A percentile compares a stretch with the other conserved stretches of the same genome.
These are phyloP conservation scores for Delphinapterus leucas DNA, from an alignment of 2,113 vertebrate genomes.

Conservation along the genomic window DNA sequence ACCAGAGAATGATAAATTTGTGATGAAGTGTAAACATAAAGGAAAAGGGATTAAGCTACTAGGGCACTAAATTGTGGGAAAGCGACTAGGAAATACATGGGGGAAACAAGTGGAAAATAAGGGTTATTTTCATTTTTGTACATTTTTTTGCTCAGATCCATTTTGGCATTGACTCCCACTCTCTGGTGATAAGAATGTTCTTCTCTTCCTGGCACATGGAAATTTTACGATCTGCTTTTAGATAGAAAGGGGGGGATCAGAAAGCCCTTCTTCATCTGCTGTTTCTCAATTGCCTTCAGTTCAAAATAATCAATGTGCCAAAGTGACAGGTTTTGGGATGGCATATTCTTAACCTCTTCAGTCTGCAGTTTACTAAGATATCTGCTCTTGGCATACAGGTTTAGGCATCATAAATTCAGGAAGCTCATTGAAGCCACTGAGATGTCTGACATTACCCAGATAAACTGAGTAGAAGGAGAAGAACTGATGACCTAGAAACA, in stretches of 20 bases:
- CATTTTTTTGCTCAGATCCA: background rate
- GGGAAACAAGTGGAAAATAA: background rate
- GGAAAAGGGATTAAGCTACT: background rate
- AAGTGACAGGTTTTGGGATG: background rate
- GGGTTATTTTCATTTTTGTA: background rate
- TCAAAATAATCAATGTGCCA: background rate
- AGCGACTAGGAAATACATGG: background rate
- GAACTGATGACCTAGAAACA: background rate
- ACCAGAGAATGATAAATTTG: background rate
- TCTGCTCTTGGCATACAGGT: background rate
- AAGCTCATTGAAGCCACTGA: background rate
- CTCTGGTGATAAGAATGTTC: background rate
- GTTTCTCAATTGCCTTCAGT: background rate
- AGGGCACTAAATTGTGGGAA: background rate
- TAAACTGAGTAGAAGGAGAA: background rate
- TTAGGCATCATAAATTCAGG: background rate
- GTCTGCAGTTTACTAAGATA: background rate
- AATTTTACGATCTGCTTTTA: background rate
- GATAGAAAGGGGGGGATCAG: background rate
- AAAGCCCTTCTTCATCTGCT: background rate
- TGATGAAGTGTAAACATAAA: background rate
- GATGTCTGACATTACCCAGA: background rate
- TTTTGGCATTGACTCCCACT: background rate
- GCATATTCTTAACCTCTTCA: background rate
- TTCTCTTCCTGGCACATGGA: background rate